Percentiles rank a stretch among this genome's conserved stretches.
Conservation (phyloP, 2,797 vertebrate species). For the Phaenicophaeus curvirostris region DNA sequence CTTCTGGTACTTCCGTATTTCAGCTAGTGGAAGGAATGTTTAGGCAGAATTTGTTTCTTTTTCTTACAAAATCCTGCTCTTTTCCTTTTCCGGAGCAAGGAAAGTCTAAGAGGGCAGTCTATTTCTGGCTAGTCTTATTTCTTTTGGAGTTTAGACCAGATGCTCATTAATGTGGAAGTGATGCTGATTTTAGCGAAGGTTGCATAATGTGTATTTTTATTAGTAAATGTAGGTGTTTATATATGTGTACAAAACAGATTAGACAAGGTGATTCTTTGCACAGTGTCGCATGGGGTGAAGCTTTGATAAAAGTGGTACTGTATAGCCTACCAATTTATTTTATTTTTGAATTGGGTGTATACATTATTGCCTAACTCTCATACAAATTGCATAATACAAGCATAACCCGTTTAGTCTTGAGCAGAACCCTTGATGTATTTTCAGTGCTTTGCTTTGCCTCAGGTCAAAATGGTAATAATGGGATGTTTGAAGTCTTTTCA, state of each 20-base stretch:
- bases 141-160: not conserved
- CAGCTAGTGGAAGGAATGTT: not conserved
- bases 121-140: not conserved
- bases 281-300: not conserved
- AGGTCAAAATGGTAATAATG: slow-evolving; percentile 57
- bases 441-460: slow-evolving; percentile 55
- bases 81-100: not conserved
- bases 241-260: not conserved
- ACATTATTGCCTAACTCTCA: slow-evolving; percentile 17
- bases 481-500: slow-evolving; percentile 63
- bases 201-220: not conserved
- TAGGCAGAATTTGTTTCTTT: not conserved
- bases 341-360: not conserved
- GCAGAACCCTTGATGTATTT: slow-evolving; percentile 54
- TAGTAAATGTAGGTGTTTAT: not conserved
- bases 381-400: slow-evolving; percentile 40
- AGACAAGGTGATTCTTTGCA: not conserved
- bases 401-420: slow-evolving; percentile 59
- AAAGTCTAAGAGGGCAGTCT: not conserved
- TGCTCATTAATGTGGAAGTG: not conserved
- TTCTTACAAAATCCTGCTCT: not conserved
- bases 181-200: not conserved
- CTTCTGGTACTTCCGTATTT: not conserved
- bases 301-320: not conserved
- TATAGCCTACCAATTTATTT: not conserved